Evolutionary conservation across 35 echinoderm and acorn worm genomes (phyloP), one percentile per base, ranked within the genome.

Genomic region (Eucidaris tribuloides): DNA sequence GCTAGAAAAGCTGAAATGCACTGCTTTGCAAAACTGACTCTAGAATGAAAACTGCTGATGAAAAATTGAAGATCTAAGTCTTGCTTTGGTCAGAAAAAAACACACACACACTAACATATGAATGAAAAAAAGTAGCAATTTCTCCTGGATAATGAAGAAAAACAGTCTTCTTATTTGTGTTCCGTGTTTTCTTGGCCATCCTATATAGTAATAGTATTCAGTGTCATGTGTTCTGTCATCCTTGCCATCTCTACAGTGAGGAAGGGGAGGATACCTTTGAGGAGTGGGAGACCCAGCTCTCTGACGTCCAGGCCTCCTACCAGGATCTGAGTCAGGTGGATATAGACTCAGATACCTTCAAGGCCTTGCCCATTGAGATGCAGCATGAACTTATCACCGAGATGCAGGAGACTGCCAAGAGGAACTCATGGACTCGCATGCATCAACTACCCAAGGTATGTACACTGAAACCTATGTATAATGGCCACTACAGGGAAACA

Each of bases 361-460:
- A 80, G 46, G 42, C 61, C n/a, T 45, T 98, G 7, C 83, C 95
- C 4, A 46, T 82, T 2, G 95, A 98, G 56, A 63, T 98, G 24
- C 95, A 98, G 31, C 90, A 98, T 77, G 95, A 98, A 56, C 57
- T 92, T 13, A 92, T 93, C 56, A 84, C 42, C 1, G 82, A 87
- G 46, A 82, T 87, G 31, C 83, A 88, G 44, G 95, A 98, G 46
- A 88, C 64, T 0, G 81, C 78, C 36, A 93, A 93, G 39, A 93
- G 71, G 43, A 88, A 81, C 37, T 93, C 91, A 5, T 98, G 95
- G 95, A 56, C 84, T 29, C 89, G 62, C 28, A 89, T 89, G 23
- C 30, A 78, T 28, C 54, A 77, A 36, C 55, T 98, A 30, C 95
- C 95, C 45, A 89, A 93, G 95, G 95, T 97, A 76, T 24, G 62